A percentile compares a stretch with the other conserved stretches of the same genome.
phyloP scores from a whole-genome alignment of 2,113 vertebrate genomes.

The pig (Sus scrofa) region DNA sequence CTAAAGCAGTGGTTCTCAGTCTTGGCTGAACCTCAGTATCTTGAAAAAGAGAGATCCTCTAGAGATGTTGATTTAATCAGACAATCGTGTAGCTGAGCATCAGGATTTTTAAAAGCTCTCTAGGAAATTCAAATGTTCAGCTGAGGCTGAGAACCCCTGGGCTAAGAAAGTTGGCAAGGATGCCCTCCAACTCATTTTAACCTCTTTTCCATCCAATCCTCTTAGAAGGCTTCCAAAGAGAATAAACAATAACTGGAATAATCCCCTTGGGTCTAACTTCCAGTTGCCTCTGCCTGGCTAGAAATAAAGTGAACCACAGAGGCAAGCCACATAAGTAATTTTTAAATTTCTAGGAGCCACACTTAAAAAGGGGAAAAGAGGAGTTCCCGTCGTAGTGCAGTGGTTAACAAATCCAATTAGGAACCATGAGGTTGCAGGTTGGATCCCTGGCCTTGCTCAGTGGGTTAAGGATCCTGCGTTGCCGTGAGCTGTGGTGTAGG shows the following conservation, averaged over 20 bases:
- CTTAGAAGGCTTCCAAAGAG: conserved; percentile 12
- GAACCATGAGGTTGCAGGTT: no score
- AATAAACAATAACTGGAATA: background rate
- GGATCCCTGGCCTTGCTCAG: no score
- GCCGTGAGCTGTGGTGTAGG: no score
- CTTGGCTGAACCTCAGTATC: background rate
- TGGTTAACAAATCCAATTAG: no score
- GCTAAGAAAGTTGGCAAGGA: background rate
- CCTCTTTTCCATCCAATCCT: background rate
- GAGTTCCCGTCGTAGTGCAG: no score
- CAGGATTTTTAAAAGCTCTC: background rate
- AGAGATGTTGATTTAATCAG: conserved; percentile 29
- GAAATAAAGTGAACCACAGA: background rate
- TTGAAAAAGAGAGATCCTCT: background rate
- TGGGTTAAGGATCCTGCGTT: no score
- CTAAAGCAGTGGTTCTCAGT: background rate
- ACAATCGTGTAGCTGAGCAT: background rate
- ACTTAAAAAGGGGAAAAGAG: background rate
- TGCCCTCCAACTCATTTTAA: background rate
- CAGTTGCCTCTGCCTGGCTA: background rate
- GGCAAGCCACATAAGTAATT: background rate
- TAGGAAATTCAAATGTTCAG: background rate
- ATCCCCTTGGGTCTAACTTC: background rate
- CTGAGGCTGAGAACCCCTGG: background rate
- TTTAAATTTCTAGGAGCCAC: background rate